phyloP scores from a whole-genome alignment of 2,888 invertebrate genomes.

The Pteria penguin region DNA sequence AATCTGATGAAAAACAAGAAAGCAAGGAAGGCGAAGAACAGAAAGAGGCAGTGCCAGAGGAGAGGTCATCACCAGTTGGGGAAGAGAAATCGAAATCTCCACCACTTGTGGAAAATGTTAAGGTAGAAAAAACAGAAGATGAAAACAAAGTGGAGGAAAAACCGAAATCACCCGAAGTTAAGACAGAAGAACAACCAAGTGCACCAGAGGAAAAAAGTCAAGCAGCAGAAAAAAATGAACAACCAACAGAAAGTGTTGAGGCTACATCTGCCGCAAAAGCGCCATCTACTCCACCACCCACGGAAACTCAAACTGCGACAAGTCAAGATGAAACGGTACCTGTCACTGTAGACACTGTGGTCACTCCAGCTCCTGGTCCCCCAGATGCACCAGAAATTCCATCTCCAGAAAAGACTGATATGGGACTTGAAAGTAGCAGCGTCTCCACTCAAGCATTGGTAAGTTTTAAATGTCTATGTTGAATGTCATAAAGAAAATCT shows the following conservation, averaged over 20 bases:
- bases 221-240: slow-evolving; percentile 18
- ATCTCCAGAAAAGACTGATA: slow-evolving; percentile 61
- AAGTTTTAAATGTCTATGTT: slow-evolving; percentile 18
- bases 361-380: slow-evolving; percentile 45
- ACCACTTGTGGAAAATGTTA: not conserved
- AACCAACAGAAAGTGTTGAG: slow-evolving; percentile 19
- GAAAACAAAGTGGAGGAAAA: not conserved
- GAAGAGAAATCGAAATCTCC: not conserved
- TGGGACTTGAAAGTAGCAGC: slow-evolving; percentile 65
- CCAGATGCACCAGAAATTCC: slow-evolving; percentile 68
- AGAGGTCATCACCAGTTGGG: not conserved
- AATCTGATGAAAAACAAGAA: not conserved
- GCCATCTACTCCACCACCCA: slow-evolving; percentile 46
- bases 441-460: slow-evolving; percentile 73
- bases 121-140: slow-evolving; percentile 10
- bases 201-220: slow-evolving; percentile 11
- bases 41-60: not conserved
- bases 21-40: slow-evolving; percentile 1
- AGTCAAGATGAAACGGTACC: slow-evolving; percentile 35
- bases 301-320: slow-evolving; percentile 46
- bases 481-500: not conserved
- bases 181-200: not conserved
- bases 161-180: slow-evolving; percentile 2
- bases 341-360: not conserved
- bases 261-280: slow-evolving; percentile 2